Evolutionary conservation across 2,797 vertebrate species (phyloP).

Genomic region (Darevskia mixta): DNA sequence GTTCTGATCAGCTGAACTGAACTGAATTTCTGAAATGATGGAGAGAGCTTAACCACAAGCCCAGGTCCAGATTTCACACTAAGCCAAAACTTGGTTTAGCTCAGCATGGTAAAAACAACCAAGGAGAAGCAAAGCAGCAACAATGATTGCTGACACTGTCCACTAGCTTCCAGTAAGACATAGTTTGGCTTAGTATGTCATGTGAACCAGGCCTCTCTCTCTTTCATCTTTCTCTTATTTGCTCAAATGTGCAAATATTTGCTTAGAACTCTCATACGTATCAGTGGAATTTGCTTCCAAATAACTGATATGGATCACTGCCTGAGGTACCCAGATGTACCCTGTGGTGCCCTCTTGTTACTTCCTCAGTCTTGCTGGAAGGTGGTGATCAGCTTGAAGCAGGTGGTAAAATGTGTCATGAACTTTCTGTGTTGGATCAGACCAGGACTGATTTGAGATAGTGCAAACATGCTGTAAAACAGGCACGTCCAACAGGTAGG

Average conservation of each 20-base stretch:
- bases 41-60: neutral
- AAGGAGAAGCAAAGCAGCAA: neutral
- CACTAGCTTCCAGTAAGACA: neutral
- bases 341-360: neutral
- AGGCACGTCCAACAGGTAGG: too few relatives aligned
- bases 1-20: accelerated
- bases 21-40: neutral
- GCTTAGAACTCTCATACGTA: neutral
- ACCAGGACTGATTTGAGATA: too few relatives aligned
- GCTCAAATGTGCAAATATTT: neutral
- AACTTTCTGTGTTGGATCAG: too few relatives aligned
- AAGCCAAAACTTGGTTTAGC: too few relatives aligned
- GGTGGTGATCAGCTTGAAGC: too few relatives aligned
- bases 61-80: neutral
- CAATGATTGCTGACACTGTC: neutral
- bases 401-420: too few relatives aligned
- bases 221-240: neutral
- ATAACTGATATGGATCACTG: neutral
- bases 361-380: neutral
- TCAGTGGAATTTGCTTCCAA: neutral
- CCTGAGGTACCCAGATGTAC: neutral
- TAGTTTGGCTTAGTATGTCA: too few relatives aligned
- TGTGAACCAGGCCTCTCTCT: neutral
- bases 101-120: too few relatives aligned
- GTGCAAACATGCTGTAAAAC: too few relatives aligned